Evolutionary conservation across 64 coral and sea anemone genomes (phyloP), one percentile per base, ranked within the genome.

Genomic region (Catalaphyllia jardinei): DNA sequence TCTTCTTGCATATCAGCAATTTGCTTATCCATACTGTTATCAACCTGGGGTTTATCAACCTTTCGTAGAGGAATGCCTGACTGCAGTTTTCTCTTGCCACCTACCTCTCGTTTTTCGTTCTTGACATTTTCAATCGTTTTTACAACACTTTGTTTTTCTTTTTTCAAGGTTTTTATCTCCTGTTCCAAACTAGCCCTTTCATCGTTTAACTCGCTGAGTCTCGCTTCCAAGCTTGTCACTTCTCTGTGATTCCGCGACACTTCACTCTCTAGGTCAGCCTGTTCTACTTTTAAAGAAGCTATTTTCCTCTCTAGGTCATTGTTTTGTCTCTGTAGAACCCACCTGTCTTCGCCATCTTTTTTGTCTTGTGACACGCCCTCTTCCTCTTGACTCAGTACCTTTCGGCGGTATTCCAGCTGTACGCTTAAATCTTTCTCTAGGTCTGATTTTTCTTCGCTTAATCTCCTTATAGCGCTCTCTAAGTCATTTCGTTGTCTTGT

Each of bases 191-290:
- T 49, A 82, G 19, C 25, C 49, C 80, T 82, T 39, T 93, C 75
- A 54, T 75, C 71, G 42, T 59, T 75, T n/a, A 90, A 87, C 67
- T 71, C 57, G n/a, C 75, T 75, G 19, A 91, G 59, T 52, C 60
- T 92, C 62, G 76, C 88, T 73, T 87, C 87, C 22, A 96, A 55
- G 14, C 69, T 73, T 9, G 49, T 19, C 57, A 79, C 71, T 61
- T 97, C 88, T 77, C 71, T 73, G 19, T 80, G 82, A 22, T 94
- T 59, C 38, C 88, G 91, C 2, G 83, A 93, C 30, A 97, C 82
- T 30, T 83, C 74, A 24, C 60, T 80, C n/a, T 97, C 60, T 22
- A 97, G 90, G 6, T 97, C 83, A 49, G 49, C 62, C 25, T 91
- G 80, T 18, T 88, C 92, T 38, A 93, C 88, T 81, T 91, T 97